Percentiles rank a stretch among this genome's conserved stretches.
Conservation (phyloP, 1,140 invertebrate species). For the Vanessa tameamea region DNA sequence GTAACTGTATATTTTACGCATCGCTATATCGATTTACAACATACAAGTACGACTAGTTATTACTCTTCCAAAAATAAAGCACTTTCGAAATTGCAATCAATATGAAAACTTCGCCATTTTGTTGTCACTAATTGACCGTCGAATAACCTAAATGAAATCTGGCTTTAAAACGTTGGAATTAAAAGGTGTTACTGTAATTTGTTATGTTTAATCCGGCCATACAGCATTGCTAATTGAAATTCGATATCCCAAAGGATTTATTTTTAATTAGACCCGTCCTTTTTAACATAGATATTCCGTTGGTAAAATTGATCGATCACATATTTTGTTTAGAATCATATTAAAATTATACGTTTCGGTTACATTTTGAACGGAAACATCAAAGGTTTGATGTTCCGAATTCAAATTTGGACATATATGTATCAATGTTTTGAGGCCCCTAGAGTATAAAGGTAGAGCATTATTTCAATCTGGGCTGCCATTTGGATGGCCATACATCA, state of each 20-base stretch:
- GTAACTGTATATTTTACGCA: too few relatives aligned
- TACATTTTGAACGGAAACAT: too few relatives aligned
- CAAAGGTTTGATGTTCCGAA: too few relatives aligned
- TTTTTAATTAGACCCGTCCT: slow-evolving; percentile 42
- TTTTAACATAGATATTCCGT: slow-evolving; percentile 8
- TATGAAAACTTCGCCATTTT: background rate
- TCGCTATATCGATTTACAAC: background rate
- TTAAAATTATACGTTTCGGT: too few relatives aligned
- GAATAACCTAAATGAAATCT: slow-evolving; percentile 15
- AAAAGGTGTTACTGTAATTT: slow-evolving; percentile 45
- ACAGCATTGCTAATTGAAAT: slow-evolving; percentile 53
- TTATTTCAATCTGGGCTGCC: too few relatives aligned
- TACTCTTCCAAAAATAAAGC: background rate
- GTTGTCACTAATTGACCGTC: slow-evolving; percentile 11
- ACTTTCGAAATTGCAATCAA: background rate
- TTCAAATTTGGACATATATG: too few relatives aligned
- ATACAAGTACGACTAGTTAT: background rate
- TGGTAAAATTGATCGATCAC: background rate
- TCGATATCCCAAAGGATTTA: slow-evolving; percentile 53
- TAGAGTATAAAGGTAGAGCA: too few relatives aligned
- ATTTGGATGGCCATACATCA: too few relatives aligned
- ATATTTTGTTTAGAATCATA: too few relatives aligned
- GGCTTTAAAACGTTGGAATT: slow-evolving; percentile 45
- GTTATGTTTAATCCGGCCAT: slow-evolving; percentile 51
- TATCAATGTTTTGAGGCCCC: too few relatives aligned